Base-by-base conservation (phyloP, 2,888 invertebrate species). In the Lypha dubia region DNA sequence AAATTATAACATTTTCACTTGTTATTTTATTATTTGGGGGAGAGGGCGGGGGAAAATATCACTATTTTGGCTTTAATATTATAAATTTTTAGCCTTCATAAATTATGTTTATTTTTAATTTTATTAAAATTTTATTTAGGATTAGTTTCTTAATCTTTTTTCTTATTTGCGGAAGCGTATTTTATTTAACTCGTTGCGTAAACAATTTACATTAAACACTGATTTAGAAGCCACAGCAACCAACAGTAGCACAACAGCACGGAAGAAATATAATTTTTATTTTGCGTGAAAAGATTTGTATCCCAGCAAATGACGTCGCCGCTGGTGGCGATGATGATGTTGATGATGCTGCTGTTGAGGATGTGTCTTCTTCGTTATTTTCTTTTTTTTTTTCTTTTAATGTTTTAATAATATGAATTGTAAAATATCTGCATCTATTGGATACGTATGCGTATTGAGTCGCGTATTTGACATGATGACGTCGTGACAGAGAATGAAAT, bases 321-420 rank as follows among this genome's bases (percentile, higher is more conserved):
- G 86, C 28, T 79, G 70, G 71, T 73, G 79, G 49, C 35, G 82
- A 70, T 84, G 86, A 84, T 84, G 28, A 28, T 88, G 86, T 86
- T n/a, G n/a, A n/a, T 67, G 86, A 35, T 79, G 70, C 71, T 73
- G 79, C 49, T 44, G 82, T 73, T 84, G 86, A 84, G 85, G 28
- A 28, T 88, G 86, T 86, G 87, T 80, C 87, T 73, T 89, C 86
- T 44, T n/a, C n/a, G 38, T 65, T 44, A 32, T 63, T n/a, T 38
- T 60, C n/a, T 11, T 2, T 62, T 1, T 62, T n/a, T 17, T 35
- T 35, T 67, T 49, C 13, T 65, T 44, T 24, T 32, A 5, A 4
- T 49, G 17, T 17, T 32, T 0, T 49, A 38, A 17, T 28, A 58
- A 22, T 24, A 24, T 62, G 3, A 46, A 46, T 7, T 62, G 20